Conservation (phyloP, 2,888 invertebrate species). For the Drosophila mimetica region DNA sequence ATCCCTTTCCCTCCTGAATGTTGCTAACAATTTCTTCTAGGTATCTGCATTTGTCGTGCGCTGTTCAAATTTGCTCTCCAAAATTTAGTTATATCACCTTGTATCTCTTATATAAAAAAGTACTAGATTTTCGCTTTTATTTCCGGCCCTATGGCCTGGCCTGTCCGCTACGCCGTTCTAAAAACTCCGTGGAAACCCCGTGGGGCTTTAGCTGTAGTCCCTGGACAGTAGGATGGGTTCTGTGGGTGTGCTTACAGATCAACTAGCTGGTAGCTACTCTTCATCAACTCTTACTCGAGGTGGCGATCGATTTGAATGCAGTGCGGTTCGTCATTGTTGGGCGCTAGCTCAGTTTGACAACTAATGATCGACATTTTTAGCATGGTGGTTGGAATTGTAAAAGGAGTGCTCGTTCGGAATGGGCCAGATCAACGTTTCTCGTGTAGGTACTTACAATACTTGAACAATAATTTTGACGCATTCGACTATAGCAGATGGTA, state of each 20-base stretch:
- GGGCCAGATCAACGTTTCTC: constrained; percentile 79
- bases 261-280: constrained; percentile 20
- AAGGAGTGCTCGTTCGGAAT: constrained; percentile 83
- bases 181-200: not conserved
- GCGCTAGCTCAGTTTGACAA: constrained; percentile 48
- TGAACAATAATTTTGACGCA: constrained; percentile 55
- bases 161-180: constrained; percentile 23
- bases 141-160: not conserved
- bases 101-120: constrained; percentile 47
- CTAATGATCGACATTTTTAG: constrained; percentile 46
- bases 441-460: constrained; percentile 58
- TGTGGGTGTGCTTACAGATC: constrained; percentile 52
- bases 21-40: constrained; percentile 52
- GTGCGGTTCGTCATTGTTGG: constrained; percentile 57
- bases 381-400: constrained; percentile 83
- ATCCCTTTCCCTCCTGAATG: constrained; percentile 5
- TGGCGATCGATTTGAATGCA: constrained; percentile 81
- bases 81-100: constrained; percentile 38
- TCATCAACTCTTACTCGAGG: constrained; percentile 45
- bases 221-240: constrained; percentile 30
- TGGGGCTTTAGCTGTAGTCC: constrained; percentile 19
- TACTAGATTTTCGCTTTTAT: constrained; percentile 27
- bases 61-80: constrained; percentile 33
- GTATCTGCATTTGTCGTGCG: constrained; percentile 39
- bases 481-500: constrained; percentile 19